Evolutionary conservation across 2,888 invertebrate species (phyloP).

Genomic region (Trilocha varians): DNA sequence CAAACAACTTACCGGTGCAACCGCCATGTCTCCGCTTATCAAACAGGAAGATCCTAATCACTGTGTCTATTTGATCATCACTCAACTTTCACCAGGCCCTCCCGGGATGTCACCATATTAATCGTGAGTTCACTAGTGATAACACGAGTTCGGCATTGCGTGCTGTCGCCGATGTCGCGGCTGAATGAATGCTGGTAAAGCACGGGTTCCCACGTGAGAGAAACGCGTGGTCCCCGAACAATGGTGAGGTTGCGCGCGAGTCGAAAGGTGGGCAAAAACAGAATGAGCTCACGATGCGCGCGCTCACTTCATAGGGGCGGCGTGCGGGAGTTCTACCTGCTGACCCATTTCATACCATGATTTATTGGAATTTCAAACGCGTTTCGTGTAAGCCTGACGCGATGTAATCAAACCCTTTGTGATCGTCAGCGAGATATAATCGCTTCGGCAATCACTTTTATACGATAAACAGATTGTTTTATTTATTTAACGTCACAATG

Average conservation of each 20-base stretch:
- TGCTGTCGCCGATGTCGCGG: conserved; percentile 37
- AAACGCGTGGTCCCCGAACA: conserved; percentile 49
- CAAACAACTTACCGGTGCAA: conserved; percentile 40
- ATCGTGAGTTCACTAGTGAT: conserved; percentile 42
- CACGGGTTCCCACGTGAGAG: conserved; percentile 64
- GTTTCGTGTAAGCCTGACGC: conserved; percentile 5
- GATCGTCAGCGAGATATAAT: neutral
- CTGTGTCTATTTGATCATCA: conserved; percentile 56
- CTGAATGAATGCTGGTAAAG: conserved; percentile 41
- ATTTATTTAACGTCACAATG: too few species aligned
- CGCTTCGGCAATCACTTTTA: neutral
- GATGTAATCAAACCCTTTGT: neutral
- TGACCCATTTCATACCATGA: conserved; percentile 55
- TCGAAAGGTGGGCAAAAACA: conserved; percentile 72
- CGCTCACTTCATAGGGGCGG: conserved; percentile 12
- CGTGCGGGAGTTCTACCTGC: conserved; percentile 44
- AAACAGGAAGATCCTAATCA: conserved; percentile 41
- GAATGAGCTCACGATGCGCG: conserved; percentile 49
- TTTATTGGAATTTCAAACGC: conserved; percentile 28
- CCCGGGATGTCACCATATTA: conserved; percentile 36
- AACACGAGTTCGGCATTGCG: conserved; percentile 38
- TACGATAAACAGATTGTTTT: neutral
- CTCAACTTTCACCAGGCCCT: conserved; percentile 48
- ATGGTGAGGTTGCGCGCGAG: conserved; percentile 64
- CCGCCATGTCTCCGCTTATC: conserved; percentile 53